These are phyloP conservation scores for Equus przewalskii DNA, from an alignment of 2,113 vertebrate species.

Conservation along the genomic window DNA sequence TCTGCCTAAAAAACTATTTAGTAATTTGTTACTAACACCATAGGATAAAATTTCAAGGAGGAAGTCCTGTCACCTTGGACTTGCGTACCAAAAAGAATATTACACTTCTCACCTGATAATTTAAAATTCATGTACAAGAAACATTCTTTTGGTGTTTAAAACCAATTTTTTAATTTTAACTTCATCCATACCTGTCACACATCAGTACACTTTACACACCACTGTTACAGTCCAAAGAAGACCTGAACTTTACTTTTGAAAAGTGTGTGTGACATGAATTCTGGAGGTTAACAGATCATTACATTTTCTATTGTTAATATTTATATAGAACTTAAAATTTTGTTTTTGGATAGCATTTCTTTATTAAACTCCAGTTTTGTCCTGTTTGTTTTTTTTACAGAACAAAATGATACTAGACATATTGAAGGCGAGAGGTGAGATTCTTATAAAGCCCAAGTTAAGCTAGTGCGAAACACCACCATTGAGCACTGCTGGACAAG, in stretches of 20 bases:
- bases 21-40: background rate
- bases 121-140: slow-evolving; percentile 18
- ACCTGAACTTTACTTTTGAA: slow-evolving; percentile 61
- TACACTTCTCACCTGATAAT: background rate
- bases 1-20: slow-evolving; percentile 62
- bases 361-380: slow-evolving; percentile 47
- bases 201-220: background rate
- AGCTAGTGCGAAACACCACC: background rate
- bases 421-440: background rate
- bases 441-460: background rate
- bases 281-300: background rate
- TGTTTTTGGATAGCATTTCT: background rate
- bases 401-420: background rate
- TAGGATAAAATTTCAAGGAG: background rate
- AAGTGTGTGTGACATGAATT: slow-evolving; percentile 41
- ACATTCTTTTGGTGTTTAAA: background rate
- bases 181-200: background rate
- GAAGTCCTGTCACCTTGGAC: background rate
- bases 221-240: background rate
- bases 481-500: background rate
- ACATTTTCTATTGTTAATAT: background rate
- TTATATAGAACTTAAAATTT: slow-evolving; percentile 35
- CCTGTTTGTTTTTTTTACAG: background rate
- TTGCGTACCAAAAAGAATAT: background rate
- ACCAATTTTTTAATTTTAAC: slow-evolving; percentile 32